Evolutionary conservation across 2,888 invertebrate species (phyloP), one percentile per base, ranked within the genome.

Genomic region (Mythimna albipuncta): DNA sequence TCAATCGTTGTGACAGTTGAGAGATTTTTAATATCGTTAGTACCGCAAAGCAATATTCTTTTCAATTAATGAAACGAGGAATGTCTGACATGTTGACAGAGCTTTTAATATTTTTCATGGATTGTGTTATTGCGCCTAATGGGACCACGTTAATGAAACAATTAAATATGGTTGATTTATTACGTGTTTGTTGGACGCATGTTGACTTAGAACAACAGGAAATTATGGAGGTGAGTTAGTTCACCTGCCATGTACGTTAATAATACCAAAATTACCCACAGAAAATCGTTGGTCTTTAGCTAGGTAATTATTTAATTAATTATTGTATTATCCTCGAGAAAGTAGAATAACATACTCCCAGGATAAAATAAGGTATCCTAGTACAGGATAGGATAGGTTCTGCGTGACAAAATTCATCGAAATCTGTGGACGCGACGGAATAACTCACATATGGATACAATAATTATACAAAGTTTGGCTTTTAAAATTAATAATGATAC

Each of bases 161-260:
- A 79, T 82, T 71, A 58, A 67, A 73, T 72, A 32, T 47, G 10
- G 10, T 65, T 68, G 65, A 63, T 63, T 79, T 82, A 72, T 58
- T 52, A 35, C 71, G 44, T 47, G 61, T 77, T 47, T 54, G 26
- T 65, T 35, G 11, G n/a, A 41, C 10, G 47, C 32, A 64, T 64
- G 50, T 76, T 52, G 78, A 52, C 35, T 69, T 38, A 35, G 52
- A 69, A 16, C 35, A 69, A 78, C 19, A 19, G n/a, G 41, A 61
- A 54, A 50, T 21, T 19, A 47, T 38, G 11, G 21, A 26, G 38
- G 41, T 79, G 44, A 26, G 19, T 11, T 50, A 2, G 11, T 16
- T 6, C 41, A 16, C 0, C 1, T n/a, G 9, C 1, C 3, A 16
- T 67, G 1, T 47, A 21, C 7, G 38, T 9, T 32, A 32, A 32